Conservation (phyloP, 2,888 invertebrate species). For the Galerucella calmariensis region DNA sequence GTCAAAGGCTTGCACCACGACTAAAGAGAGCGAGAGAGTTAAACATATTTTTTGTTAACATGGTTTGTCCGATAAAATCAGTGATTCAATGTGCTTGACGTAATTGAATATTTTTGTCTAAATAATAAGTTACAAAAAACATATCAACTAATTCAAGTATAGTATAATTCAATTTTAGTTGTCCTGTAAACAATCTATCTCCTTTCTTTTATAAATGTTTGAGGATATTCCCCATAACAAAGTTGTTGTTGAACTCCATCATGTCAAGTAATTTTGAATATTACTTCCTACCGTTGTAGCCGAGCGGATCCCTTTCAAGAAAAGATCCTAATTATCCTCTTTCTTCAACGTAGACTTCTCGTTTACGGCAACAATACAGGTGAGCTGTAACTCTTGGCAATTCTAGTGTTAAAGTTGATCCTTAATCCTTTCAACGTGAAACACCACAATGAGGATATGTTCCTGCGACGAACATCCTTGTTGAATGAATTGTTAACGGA, state of each 20-base stretch:
- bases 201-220: not conserved
- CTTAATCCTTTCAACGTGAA: slow-evolving; percentile 42
- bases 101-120: too few species aligned
- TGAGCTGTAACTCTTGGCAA: slow-evolving; percentile 41
- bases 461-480: slow-evolving; percentile 34
- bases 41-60: too few species aligned
- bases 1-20: too few species aligned
- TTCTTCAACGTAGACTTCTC: slow-evolving; percentile 44
- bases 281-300: slow-evolving; percentile 17
- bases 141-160: too few species aligned
- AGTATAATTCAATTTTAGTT: too few species aligned
- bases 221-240: not conserved
- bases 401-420: slow-evolving; percentile 47
- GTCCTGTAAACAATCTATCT: too few species aligned
- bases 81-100: too few species aligned
- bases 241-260: not conserved
- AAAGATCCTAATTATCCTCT: slow-evolving; percentile 49
- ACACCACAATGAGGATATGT: slow-evolving; percentile 41
- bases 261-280: slow-evolving; percentile 5
- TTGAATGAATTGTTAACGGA: slow-evolving; percentile 37
- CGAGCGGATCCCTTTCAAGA: slow-evolving; percentile 25
- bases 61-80: too few species aligned
- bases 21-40: too few species aligned
- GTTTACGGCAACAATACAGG: slow-evolving; percentile 50
- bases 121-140: too few species aligned